A percentile compares a stretch with the other conserved stretches of the same genome.
Evolutionary conservation across 2,113 vertebrate species (phyloP).

Genomic region (Corapipo altera): DNA sequence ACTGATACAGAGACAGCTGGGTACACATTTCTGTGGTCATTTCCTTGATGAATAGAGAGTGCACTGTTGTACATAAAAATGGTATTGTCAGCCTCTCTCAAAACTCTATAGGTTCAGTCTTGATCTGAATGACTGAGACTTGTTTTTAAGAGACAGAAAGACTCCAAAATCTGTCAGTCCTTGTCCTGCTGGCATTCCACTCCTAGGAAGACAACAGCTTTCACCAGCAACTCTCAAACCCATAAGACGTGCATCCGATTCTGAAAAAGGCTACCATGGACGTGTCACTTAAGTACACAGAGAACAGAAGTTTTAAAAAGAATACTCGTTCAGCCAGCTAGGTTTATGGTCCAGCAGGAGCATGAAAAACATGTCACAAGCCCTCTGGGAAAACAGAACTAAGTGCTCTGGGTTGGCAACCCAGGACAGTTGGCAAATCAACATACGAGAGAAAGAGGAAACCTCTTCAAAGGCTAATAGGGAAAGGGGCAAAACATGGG

Average conservation of each 20-base stretch:
- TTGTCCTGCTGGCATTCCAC: background rate
- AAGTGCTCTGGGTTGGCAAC: background rate
- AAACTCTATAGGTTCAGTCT: background rate
- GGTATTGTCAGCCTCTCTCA: slow-evolving; percentile 42
- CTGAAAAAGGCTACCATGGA: background rate
- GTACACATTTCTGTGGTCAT: slow-evolving; percentile 52
- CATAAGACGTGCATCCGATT: background rate
- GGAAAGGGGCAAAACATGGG: background rate
- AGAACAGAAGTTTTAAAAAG: background rate
- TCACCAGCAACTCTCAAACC: background rate
- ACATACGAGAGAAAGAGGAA: background rate
- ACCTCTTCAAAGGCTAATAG: background rate
- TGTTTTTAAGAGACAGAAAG: background rate
- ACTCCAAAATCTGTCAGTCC: background rate
- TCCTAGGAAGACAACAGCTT: background rate
- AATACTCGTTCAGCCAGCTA: background rate
- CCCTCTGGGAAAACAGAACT: background rate
- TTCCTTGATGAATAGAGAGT: slow-evolving; percentile 56
- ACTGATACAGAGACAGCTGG: slow-evolving; percentile 48
- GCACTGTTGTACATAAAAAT: slow-evolving; percentile 64
- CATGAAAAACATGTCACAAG: background rate
- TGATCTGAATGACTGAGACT: background rate
- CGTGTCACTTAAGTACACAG: background rate
- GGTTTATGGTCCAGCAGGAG: background rate
- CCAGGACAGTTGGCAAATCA: background rate